phyloP scores from a whole-genome alignment of 2,113 vertebrate species.

The Lampris megalopsis region DNA sequence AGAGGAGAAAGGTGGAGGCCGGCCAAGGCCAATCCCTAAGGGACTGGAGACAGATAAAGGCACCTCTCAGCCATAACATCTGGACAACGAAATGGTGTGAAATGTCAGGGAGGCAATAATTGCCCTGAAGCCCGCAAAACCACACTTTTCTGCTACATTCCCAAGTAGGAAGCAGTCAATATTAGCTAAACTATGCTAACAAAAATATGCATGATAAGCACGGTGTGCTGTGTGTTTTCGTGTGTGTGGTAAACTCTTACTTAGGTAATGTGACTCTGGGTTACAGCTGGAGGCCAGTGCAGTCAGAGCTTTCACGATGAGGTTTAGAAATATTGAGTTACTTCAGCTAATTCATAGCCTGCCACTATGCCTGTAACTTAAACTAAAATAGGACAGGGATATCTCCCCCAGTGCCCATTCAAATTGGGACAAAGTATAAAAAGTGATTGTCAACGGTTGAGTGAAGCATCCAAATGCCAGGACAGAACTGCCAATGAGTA shows the following conservation, averaged over 20 bases:
- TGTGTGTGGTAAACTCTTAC: slow-evolving; percentile 29
- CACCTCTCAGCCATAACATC: slow-evolving; percentile 57
- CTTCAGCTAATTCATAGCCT: slow-evolving; percentile 38
- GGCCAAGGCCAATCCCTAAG: slow-evolving; percentile 62
- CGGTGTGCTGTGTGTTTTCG: slow-evolving; percentile 2
- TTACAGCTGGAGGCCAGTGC: slow-evolving; percentile 60
- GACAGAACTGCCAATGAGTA: neutral
- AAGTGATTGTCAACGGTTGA: neutral
- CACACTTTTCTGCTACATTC: slow-evolving; percentile 39
- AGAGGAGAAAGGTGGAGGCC: slow-evolving; percentile 22
- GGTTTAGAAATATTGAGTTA: slow-evolving; percentile 63
- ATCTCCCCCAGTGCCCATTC: slow-evolving; percentile 5
- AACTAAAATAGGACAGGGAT: slow-evolving; percentile 27
- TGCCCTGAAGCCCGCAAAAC: slow-evolving; percentile 21
- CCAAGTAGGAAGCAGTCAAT: slow-evolving; percentile 53
- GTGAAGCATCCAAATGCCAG: neutral
- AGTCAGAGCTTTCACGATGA: slow-evolving; percentile 47
- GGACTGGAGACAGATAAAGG: slow-evolving; percentile 43
- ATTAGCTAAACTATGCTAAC: slow-evolving; percentile 56
- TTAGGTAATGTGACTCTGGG: slow-evolving; percentile 59
- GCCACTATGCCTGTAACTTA: slow-evolving; percentile 45
- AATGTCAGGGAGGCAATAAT: slow-evolving; percentile 50
- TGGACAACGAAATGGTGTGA: slow-evolving; percentile 43
- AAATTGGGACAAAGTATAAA: slow-evolving; percentile 22
- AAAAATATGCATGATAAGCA: slow-evolving; percentile 33